Base-by-base conservation (phyloP, 2,797 vertebrate species). In the Triplophysa bombifrons region DNA sequence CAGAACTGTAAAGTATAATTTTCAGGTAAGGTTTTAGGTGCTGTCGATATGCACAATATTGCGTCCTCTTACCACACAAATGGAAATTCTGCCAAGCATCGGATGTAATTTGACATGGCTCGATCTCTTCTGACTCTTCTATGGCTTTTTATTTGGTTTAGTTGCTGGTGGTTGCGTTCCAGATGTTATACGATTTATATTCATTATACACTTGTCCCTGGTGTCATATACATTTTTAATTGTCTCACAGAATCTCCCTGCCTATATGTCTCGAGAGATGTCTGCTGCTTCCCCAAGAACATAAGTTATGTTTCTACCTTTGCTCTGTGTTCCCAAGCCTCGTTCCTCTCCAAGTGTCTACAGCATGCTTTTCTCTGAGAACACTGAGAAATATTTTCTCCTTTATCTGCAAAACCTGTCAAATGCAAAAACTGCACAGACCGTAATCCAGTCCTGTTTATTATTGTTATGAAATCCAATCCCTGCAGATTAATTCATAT, bases 221-320 rank as follows among this genome's bases (percentile, higher is more conserved):
- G 75, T 77, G 75, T 69, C 66, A 61, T 69, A 60, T 69, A 66
- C 25, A 69, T 69, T 69, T 68, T 77, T 69, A 77, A 77, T 77
- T 69, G 25, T 77, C 55, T 69, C 55, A 77, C 55, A 51, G 41
- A 60, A 77, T 56, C 44, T 79, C 34, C 56, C n/a, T 65, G n/a
- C 22, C 56, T 65, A 12, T 46, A 14, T 67, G 11, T 61, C 63
- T 72, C 69, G 16, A 16, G 46, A 64, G 68, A 53, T 46, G 19
- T 41, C 63, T 65, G 25, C 60, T 63, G 60, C 27, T 63, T 63
- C 60, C 16, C 60, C 25, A 63, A 41, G 34, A 46, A 13, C 10
- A 63, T 13, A 12, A 14, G 34, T 72, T 72, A 11, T 44, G 14
- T 44, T 55, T 80, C 34, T 73, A 51, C 19, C 63, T 80, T 3